Evolutionary conservation across 64 coral and sea anemone species (phyloP).

Genomic region (Porites australiensis): DNA sequence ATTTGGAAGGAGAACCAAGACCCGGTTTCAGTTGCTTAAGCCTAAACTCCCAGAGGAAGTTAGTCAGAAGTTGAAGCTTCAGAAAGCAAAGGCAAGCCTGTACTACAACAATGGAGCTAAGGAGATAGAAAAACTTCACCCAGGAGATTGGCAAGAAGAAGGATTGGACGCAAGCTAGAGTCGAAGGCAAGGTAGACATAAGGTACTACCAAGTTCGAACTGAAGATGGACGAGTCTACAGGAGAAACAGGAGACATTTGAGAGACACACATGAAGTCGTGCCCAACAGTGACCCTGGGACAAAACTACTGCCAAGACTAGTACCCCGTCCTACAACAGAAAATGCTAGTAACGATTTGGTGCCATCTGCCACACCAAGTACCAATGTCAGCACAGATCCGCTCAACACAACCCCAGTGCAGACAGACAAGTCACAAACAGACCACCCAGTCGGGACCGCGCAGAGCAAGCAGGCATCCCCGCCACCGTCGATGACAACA

Average conservation of each 20-base stretch:
- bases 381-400: background rate
- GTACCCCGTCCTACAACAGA: too few relatives aligned
- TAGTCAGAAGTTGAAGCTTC: background rate
- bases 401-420: background rate
- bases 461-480: background rate
- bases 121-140: constrained; percentile 3
- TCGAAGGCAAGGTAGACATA: constrained; percentile 41
- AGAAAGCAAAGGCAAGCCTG: background rate
- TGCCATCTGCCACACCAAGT: background rate
- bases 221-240: constrained; percentile 36
- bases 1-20: constrained; percentile 39
- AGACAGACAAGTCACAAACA: background rate
- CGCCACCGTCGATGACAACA: background rate
- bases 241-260: constrained; percentile 43
- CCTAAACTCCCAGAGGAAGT: background rate
- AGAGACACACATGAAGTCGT: background rate
- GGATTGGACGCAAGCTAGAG: background rate
- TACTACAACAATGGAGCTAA: constrained; percentile 47
- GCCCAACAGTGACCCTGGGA: background rate
- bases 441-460: background rate
- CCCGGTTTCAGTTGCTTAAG: constrained; percentile 26
- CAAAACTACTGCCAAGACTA: background rate
- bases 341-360: background rate
- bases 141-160: background rate
- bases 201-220: constrained; percentile 49